Percentiles rank a stretch among this genome's conserved stretches.
These are phyloP conservation scores for Geodia barretti DNA, from an alignment of 37 sponge, comb jelly and placozoan species.

Conservation along the genomic window DNA sequence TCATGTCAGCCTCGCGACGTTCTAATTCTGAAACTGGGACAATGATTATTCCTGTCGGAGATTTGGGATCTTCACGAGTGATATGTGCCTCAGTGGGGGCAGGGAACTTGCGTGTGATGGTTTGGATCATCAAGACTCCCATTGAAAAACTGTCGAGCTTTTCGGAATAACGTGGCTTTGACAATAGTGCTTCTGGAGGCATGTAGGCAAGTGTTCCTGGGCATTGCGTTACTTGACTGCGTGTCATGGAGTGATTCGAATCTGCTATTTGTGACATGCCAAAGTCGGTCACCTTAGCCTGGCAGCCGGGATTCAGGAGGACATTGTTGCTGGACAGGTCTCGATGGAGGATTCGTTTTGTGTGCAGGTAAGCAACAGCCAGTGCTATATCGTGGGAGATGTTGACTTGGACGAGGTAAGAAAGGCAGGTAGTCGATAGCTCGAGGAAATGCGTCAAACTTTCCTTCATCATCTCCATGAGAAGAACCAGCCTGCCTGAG, in stretches of 20 bases:
- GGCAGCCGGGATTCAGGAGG: slow-evolving; percentile 8
- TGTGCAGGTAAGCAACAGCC: slow-evolving; percentile 33
- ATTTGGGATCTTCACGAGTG: not conserved
- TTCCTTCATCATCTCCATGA: slow-evolving; percentile 66
- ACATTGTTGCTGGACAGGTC: slow-evolving; percentile 51
- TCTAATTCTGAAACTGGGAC: slow-evolving; percentile 33
- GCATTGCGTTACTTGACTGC: not conserved
- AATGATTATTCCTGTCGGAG: not conserved
- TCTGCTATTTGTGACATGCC: slow-evolving; percentile 27
- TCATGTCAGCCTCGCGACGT: slow-evolving; percentile 14
- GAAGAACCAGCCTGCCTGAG: not conserved
- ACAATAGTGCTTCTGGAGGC: slow-evolving; percentile 48
- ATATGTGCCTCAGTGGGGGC: slow-evolving; percentile 23
- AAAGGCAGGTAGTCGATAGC: not conserved
- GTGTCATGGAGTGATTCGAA: not conserved
- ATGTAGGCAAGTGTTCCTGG: slow-evolving; percentile 53
- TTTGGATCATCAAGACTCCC: slow-evolving; percentile 37
- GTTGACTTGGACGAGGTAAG: slow-evolving; percentile 16
- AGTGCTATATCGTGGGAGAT: slow-evolving; percentile 20
- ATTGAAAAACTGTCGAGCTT: slow-evolving; percentile 47
- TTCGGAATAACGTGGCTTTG: slow-evolving; percentile 6
- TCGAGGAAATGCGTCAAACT: slow-evolving; percentile 41
- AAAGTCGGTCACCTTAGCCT: slow-evolving; percentile 54
- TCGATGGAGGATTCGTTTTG: slow-evolving; percentile 30
- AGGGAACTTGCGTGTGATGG: slow-evolving; percentile 31